These are phyloP conservation scores for Dunckerocampus dactyliophorus DNA, from an alignment of 2,113 vertebrate genomes.

Conservation along the genomic window DNA sequence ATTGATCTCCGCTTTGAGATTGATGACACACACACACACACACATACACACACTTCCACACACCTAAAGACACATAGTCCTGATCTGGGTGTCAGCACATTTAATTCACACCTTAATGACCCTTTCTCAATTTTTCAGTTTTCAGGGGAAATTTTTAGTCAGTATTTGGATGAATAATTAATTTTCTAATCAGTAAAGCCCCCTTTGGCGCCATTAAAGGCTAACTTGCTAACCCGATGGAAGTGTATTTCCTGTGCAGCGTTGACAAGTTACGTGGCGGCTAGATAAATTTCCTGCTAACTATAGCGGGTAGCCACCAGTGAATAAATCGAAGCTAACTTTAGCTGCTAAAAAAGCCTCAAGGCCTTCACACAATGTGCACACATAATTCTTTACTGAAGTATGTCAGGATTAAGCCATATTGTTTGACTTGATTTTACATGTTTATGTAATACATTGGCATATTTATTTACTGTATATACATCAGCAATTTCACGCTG, in stretches of 20 bases:
- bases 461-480: no score
- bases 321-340: constrained; percentile 57
- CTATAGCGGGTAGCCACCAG: constrained; percentile 61
- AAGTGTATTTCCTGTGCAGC: constrained; percentile 48
- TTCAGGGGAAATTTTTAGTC: constrained; percentile 59
- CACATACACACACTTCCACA: background rate
- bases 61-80: constrained; percentile 10
- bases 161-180: background rate
- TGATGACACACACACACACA: constrained; percentile 4
- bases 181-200: constrained; percentile 33
- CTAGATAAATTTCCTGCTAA: constrained; percentile 66
- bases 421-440: background rate
- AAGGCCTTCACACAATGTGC: constrained; percentile 15
- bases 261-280: constrained; percentile 51
- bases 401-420: no score
- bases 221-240: constrained; percentile 47
- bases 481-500: no score
- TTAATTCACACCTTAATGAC: constrained; percentile 58
- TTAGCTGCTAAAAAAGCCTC: constrained; percentile 48
- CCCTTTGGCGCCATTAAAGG: constrained; percentile 52
- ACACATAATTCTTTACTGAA: background rate
- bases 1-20: constrained; percentile 9
- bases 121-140: constrained; percentile 53
- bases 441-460: no score
- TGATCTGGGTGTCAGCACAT: constrained; percentile 39